Conservation (phyloP, 92 coral and sea anemone species). For the Montipora capitata region DNA sequence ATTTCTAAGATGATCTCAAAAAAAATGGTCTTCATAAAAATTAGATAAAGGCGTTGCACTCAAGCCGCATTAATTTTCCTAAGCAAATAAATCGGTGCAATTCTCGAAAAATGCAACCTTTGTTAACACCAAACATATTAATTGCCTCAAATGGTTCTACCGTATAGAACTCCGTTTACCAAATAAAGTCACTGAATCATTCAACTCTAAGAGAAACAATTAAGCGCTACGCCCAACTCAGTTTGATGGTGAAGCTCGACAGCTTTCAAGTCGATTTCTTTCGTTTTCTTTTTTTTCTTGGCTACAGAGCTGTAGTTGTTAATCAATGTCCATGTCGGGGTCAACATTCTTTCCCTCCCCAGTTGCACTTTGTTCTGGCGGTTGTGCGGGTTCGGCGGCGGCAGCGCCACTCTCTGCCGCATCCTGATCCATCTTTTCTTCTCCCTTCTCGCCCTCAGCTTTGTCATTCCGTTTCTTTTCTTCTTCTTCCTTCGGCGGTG, state of each 20-base stretch:
- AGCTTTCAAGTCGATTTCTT: not conserved
- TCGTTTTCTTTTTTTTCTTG: too few species aligned
- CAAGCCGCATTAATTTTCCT: not conserved
- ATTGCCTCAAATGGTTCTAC: not conserved
- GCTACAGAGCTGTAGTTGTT: not conserved
- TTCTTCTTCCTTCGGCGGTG: slow-evolving; percentile 96
- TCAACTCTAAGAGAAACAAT: not conserved
- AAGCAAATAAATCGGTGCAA: not conserved
- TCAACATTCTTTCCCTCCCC: slow-evolving; percentile 20
- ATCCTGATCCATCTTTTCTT: slow-evolving; percentile 71
- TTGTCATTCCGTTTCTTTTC: slow-evolving; percentile 72
- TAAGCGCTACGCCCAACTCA: not conserved
- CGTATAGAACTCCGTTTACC: not conserved
- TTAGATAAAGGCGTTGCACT: not conserved
- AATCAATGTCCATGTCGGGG: slow-evolving; percentile 53
- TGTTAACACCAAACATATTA: not conserved
- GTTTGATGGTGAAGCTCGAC: too few species aligned
- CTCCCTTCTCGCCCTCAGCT: slow-evolving; percentile 45
- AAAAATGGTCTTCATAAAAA: not conserved
- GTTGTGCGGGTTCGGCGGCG: slow-evolving; percentile 6
- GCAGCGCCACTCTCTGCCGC: not conserved
- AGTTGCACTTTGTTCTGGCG: not conserved
- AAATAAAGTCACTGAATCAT: not conserved
- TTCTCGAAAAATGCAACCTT: not conserved
- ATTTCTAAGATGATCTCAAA: not conserved